Evolutionary conservation across 2,888 invertebrate species (phyloP).

Genomic region (Philhelius pedissequus): DNA sequence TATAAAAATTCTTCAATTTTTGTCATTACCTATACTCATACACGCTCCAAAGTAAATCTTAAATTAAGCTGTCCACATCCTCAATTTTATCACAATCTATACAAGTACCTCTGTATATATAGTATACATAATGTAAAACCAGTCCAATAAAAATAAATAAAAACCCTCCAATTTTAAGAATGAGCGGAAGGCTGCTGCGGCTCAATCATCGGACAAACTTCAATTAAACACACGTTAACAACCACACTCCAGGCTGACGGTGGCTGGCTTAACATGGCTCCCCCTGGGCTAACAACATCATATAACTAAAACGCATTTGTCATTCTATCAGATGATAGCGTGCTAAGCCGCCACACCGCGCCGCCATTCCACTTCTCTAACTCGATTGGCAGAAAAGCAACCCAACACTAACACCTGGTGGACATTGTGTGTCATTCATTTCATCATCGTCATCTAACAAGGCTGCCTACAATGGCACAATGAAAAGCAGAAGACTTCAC

Average conservation of each 20-base stretch:
- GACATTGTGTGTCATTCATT: conserved; percentile 65
- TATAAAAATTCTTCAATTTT: no score
- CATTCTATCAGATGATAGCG: conserved; percentile 51
- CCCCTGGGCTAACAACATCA: conserved; percentile 25
- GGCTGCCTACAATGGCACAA: neutral
- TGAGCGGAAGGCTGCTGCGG: neutral
- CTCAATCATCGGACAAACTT: conserved; percentile 59
- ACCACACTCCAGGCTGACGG: conserved; percentile 46
- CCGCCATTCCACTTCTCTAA: conserved; percentile 25
- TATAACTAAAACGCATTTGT: conserved; percentile 61
- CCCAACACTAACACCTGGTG: conserved; percentile 64
- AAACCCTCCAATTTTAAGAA: neutral
- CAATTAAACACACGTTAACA: conserved; percentile 69
- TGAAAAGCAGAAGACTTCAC: neutral
- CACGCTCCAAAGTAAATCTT: conserved; percentile 14
- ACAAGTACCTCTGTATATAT: neutral
- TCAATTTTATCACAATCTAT: conserved; percentile 5
- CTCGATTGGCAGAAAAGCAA: conserved; percentile 11
- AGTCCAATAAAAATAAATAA: conserved; percentile 21
- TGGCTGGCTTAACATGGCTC: neutral
- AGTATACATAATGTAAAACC: neutral
- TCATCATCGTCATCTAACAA: conserved; percentile 58
- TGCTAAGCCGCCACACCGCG: conserved; percentile 36
- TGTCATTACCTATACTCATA: no score
- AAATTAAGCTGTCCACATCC: conserved; percentile 55